Conservation (phyloP, 1,140 invertebrate genomes). For the Caenorhabditis latens region DNA sequence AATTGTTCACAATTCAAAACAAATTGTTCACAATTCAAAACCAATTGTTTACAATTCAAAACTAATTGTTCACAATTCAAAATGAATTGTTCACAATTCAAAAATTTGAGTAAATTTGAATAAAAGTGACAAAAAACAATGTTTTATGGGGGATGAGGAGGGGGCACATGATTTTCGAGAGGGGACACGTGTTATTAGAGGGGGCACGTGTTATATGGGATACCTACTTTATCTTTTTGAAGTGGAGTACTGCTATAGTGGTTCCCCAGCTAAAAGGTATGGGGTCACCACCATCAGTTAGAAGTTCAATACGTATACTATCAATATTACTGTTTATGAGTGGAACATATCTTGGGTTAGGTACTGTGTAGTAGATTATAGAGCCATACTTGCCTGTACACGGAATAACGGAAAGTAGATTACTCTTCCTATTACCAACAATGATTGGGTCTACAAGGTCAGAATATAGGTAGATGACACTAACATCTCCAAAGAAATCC, state of each 20-base stretch:
- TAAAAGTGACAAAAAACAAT: too few relatives aligned
- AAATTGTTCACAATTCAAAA: too few relatives aligned
- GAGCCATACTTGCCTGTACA: neutral
- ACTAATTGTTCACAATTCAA: too few relatives aligned
- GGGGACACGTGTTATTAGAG: neutral
- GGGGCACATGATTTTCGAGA: too few relatives aligned
- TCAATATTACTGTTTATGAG: neutral
- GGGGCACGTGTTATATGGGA: neutral
- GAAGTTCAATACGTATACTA: neutral
- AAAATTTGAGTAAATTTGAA: too few relatives aligned
- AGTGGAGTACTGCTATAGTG: neutral
- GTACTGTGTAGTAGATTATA: neutral
- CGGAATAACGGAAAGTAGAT: neutral
- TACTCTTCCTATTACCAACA: neutral
- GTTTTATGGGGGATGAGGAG: too few relatives aligned
- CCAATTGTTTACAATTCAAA: too few relatives aligned
- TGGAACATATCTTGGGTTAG: neutral
- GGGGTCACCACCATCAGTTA: neutral
- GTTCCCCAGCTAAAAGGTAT: neutral
- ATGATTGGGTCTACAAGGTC: neutral
- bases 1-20: too few relatives aligned
- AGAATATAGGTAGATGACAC: neutral
- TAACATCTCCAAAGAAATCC: neutral
- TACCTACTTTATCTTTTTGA: neutral
- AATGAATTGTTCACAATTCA: too few relatives aligned